Base-by-base conservation (phyloP, 2,797 vertebrate genomes). In the Huso huso region DNA sequence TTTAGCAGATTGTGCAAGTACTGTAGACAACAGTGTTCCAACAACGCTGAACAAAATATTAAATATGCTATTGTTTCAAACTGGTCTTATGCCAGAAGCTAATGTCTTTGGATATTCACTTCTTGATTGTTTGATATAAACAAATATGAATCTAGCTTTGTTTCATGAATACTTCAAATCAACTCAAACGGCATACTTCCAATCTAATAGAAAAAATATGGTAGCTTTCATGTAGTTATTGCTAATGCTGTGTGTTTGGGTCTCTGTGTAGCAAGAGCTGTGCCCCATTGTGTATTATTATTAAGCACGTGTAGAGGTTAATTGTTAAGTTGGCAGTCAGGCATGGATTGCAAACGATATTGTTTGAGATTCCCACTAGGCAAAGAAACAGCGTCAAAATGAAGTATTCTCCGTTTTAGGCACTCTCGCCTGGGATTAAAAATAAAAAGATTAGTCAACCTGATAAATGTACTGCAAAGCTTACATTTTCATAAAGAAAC, bases 271-370 rank as follows among this genome's bases (percentile, higher is more conserved):
- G 53, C 53, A 37, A 10, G 53, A 59, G 65, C 37, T 13, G 57
- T 6, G 10, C 13, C 15, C 15, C 48, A 15, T 61, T 23, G 77
- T 79, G 76, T 66, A 80, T 83, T 84, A 84, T 85, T 84, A 82
- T 77, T 74, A 87, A 86, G 87, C 85, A 82, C 78, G 70, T 77
- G 80, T 69, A 62, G 77, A 86, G 86, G 84, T 87, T 88, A 90
- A 88, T 88, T 86, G 85, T 76, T 60, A 75, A 82, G 74, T 81
- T 75, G 77, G 81, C 79, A 82, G 82, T 77, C 82, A 83, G 83
- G 85, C 77, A 77, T 77, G 77, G 57, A 78, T 77, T 76, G 74
- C 71, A 82, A 86, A 86, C 78, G 76, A 82, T 72, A 75, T 74
- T 73, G 75, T 77, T 80, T 81, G 77, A 77, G 79, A 79, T 80